Base-by-base conservation (phyloP, 2,113 vertebrate species). In the Dipodomys stephensi region DNA sequence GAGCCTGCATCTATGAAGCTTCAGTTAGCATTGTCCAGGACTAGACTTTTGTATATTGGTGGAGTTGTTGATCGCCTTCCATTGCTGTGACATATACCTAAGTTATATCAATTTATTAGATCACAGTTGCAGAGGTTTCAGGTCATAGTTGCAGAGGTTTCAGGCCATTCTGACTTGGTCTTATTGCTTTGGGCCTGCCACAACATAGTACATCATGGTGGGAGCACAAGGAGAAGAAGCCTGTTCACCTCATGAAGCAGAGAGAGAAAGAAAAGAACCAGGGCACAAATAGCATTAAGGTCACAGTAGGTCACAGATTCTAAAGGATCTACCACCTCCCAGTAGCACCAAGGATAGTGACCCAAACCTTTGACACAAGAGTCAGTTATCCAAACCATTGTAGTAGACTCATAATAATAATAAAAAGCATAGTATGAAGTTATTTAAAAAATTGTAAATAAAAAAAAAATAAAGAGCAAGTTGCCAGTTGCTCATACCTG, bases 401-500 rank as follows among this genome's bases (percentile, higher is more conserved):
- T 6, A 46, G 20, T 27, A 4, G 7, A 5, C 18, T 49, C 16
- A 62, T 46, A 68, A 68, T 39, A 60, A 64, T 76, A 73, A 87
- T 30, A 46, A 53, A 82, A 68, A 35, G 65, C 39, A 3, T 67
- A 7, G 65, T 72, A 62, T 83, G 25, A 72, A 76, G 5, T 87
- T 72, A 65, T 16, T 15, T 71, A 49, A 62, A 95, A 91, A 95
- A 88, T n/a, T 62, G 28, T n/a, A 82, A 80, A 73, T 49, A 12
- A 39, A 39, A 39, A 39, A 39, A 39, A 39, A 39, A 39, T 39
- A 39, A 39, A 39, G 35, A 39, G 35, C 35, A 39, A 39, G 35
- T 39, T 4, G 35, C 35, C 35, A 3, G 39, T 39, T 4, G 39
- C 39, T 39, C 39, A 39, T 6, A 6, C 39, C 39, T 39, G 5